Evolutionary conservation across 2,797 vertebrate species (phyloP).

Genomic region (Tenualosa thibaudeaui): DNA sequence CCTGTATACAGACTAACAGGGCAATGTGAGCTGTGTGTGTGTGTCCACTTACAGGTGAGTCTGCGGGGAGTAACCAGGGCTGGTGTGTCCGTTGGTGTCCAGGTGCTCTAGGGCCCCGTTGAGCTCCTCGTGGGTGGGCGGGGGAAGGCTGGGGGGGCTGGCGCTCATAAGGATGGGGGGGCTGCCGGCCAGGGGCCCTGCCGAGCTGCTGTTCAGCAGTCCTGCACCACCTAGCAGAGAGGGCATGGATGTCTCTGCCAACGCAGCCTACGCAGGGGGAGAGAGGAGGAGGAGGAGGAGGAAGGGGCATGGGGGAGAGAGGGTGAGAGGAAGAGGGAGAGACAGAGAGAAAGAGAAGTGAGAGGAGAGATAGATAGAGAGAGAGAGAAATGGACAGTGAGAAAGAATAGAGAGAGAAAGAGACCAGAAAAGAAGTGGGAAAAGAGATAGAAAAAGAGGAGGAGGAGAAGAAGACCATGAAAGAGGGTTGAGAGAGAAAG

Average conservation of each 20-base stretch:
- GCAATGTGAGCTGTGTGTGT: neutral
- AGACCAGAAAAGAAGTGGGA: neutral
- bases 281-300: neutral
- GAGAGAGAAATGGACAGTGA: neutral
- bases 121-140: constrained; percentile 89
- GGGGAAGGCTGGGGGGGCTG: constrained; percentile 88
- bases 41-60: constrained; percentile 89
- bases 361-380: neutral
- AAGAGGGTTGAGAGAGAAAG: neutral
- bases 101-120: constrained; percentile 95
- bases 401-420: neutral
- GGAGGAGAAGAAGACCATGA: neutral
- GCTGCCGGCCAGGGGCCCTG: constrained; percentile 88
- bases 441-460: neutral
- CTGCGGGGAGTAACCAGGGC: constrained; percentile 93
- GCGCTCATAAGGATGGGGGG: constrained; percentile 88
- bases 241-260: constrained; percentile 97
- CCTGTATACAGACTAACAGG: neutral
- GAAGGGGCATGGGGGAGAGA: neutral
- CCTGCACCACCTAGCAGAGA: constrained; percentile 85
- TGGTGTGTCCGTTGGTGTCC: constrained; percentile 97
- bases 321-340: neutral
- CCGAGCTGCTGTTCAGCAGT: constrained; percentile 92
- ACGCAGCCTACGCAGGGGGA: constrained; percentile 80
- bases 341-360: neutral